Evolutionary conservation across 2,888 invertebrate species (phyloP).

Genomic region (Punctoribates punctum): DNA sequence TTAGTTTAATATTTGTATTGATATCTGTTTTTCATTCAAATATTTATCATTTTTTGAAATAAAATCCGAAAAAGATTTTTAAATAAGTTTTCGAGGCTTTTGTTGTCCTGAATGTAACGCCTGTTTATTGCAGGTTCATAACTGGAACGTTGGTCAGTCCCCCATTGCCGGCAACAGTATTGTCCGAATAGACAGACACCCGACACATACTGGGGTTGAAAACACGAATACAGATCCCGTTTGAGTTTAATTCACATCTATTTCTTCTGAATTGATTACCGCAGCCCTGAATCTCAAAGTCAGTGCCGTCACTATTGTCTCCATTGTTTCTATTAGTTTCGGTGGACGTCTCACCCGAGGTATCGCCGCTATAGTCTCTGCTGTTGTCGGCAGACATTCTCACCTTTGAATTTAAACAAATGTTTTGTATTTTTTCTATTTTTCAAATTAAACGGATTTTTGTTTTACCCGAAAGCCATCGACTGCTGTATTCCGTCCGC

Average conservation of each 20-base stretch:
- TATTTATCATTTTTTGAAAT: too few species aligned
- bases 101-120: neutral
- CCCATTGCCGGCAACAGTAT: neutral
- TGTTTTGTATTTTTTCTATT: neutral
- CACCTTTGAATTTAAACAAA: neutral
- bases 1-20: neutral
- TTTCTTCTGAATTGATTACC: constrained; percentile 17
- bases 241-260: constrained; percentile 13
- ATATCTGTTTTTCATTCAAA: too few species aligned
- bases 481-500: neutral
- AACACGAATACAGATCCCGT: constrained; percentile 5
- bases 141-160: constrained; percentile 6
- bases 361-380: neutral
- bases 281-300: constrained; percentile 12
- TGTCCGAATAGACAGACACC: neutral
- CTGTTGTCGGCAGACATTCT: neutral
- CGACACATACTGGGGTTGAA: constrained; percentile 10
- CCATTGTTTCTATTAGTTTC: too few species aligned
- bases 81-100: neutral
- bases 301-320: neutral
- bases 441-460: neutral
- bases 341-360: too few species aligned
- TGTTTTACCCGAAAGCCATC: constrained; percentile 15
- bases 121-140: constrained; percentile 8
- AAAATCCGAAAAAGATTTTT: neutral